These are phyloP conservation scores for Danio jaintianensis DNA, from an alignment of 2,797 vertebrate genomes.

Conservation along the genomic window DNA sequence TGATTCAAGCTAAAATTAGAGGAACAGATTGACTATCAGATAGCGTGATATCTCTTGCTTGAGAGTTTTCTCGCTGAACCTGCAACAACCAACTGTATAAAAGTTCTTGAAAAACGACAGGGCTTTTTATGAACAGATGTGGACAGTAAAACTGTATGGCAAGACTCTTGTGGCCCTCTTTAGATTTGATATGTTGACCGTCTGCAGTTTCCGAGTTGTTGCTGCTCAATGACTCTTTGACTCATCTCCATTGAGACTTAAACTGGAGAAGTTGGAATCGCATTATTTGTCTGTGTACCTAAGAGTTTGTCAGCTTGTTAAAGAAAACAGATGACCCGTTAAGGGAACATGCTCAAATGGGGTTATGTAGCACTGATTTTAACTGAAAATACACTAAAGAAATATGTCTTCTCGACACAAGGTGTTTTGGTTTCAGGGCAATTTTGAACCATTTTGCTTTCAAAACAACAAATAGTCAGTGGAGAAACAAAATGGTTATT, in stretches of 20 bases:
- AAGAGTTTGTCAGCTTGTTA: conserved; percentile 55
- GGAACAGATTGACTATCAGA: conserved; percentile 5
- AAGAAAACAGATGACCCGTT: conserved; percentile 54
- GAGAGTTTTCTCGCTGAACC: conserved; percentile 24
- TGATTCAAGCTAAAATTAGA: neutral
- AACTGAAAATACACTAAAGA: conserved; percentile 50
- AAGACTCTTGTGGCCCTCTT: conserved; percentile 55
- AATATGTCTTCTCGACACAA: conserved; percentile 50
- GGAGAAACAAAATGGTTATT: neutral
- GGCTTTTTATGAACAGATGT: conserved; percentile 26
- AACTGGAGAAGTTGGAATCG: conserved; percentile 40
- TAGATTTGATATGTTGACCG: conserved; percentile 33
- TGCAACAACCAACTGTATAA: conserved; percentile 24
- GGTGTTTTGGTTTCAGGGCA: conserved; percentile 42
- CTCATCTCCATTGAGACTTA: conserved; percentile 47
- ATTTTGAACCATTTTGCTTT: conserved; percentile 56
- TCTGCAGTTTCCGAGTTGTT: conserved; percentile 36
- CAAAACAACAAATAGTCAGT: conserved; percentile 22
- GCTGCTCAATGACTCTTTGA: conserved; percentile 37
- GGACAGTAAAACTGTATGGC: conserved; percentile 46
- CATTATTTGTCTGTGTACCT: conserved; percentile 54
- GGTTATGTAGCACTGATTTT: conserved; percentile 43
- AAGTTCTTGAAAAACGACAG: conserved; percentile 30
- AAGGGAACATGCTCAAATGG: conserved; percentile 44
- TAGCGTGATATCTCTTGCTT: conserved; percentile 22